Conservation (phyloP, 2,888 invertebrate species). For the Acanthosepion pharaonis region DNA sequence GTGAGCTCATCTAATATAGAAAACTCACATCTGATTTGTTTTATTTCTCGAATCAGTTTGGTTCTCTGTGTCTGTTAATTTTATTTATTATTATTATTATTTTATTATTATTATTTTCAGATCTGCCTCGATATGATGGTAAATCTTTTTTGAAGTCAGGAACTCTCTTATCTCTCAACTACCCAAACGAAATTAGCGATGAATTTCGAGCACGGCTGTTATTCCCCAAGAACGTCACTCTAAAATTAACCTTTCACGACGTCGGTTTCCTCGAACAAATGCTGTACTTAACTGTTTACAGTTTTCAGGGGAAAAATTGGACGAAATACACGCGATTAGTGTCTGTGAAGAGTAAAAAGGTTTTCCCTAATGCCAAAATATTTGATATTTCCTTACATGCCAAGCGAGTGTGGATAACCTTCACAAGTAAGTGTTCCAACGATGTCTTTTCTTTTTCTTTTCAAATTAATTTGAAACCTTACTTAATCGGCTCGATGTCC, state of each 20-base stretch:
- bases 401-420: neutral
- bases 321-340: neutral
- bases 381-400: neutral
- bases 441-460: no score
- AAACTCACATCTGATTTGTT: no score
- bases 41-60: no score
- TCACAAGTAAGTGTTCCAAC: neutral
- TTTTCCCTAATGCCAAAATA: neutral
- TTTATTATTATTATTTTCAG: neutral
- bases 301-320: neutral
- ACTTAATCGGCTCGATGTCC: no score
- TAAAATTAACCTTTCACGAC: neutral
- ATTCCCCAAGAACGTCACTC: neutral
- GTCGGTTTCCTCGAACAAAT: neutral
- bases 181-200: neutral
- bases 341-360: neutral
- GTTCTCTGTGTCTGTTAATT: no score
- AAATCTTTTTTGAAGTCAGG: neutral
- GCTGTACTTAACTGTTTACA: neutral
- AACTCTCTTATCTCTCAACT: neutral
- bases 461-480: no score
- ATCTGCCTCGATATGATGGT: neutral
- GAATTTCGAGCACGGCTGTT: neutral
- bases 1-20: no score
- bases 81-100: no score